These are phyloP conservation scores for Puma concolor DNA, from an alignment of 2,113 vertebrate genomes.

Conservation along the genomic window DNA sequence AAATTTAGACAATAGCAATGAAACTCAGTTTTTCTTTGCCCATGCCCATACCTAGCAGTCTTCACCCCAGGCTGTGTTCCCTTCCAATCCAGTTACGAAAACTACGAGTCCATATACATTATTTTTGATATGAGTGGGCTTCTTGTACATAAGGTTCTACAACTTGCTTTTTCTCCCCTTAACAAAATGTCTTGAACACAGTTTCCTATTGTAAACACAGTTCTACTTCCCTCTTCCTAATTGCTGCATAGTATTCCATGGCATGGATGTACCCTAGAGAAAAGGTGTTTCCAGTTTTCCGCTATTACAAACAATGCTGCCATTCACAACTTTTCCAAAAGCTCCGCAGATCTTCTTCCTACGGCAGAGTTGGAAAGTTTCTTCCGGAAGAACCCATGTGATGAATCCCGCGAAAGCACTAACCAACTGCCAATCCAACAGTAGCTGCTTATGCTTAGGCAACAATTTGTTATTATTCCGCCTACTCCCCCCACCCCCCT, in stretches of 20 bases:
- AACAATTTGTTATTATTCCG: neutral
- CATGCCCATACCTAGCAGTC: neutral
- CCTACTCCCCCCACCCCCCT: rapidly evolving
- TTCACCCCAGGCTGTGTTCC: neutral
- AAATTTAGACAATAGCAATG: neutral
- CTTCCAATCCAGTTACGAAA: neutral
- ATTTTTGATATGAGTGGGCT: neutral
- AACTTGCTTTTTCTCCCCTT: neutral
- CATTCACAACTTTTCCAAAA: constrained; percentile 22
- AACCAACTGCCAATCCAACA: neutral
- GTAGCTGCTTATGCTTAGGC: neutral
- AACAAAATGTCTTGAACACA: neutral
- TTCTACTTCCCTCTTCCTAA: neutral
- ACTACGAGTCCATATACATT: neutral
- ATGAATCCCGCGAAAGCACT: neutral
- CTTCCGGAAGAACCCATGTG: neutral
- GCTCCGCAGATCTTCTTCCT: neutral
- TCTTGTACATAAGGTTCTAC: neutral
- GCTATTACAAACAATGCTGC: neutral
- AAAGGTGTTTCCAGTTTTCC: neutral
- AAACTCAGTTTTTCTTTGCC: neutral
- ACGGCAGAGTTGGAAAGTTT: neutral
- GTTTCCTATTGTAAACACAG: neutral
- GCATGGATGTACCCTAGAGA: neutral
- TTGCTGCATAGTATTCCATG: neutral